Evolutionary conservation across 2,888 invertebrate species (phyloP).

Genomic region (Tortrix viridana): DNA sequence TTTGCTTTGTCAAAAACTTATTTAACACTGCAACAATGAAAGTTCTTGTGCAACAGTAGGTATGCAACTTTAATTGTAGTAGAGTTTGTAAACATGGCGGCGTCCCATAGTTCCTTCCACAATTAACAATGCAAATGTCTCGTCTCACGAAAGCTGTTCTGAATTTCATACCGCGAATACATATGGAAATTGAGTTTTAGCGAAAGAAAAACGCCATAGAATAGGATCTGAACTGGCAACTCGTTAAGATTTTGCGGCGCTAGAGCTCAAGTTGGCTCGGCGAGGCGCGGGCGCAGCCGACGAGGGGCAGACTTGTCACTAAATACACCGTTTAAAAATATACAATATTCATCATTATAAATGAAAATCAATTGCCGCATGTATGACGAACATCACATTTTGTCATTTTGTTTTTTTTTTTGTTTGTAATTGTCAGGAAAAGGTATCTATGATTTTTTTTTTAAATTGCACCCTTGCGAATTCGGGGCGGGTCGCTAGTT

Average conservation of each 20-base stretch:
- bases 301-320: slow-evolving; percentile 6
- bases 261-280: slow-evolving; percentile 29
- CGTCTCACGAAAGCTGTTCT: slow-evolving; percentile 67
- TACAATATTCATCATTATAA: too few species aligned
- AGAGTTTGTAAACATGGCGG: slow-evolving; percentile 34
- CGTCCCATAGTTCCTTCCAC: slow-evolving; percentile 53
- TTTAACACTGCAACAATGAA: slow-evolving; percentile 35
- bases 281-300: slow-evolving; percentile 5
- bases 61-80: slow-evolving; percentile 34
- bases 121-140: slow-evolving; percentile 82
- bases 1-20: slow-evolving; percentile 35
- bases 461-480: too few species aligned
- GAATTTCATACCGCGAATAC: slow-evolving; percentile 77
- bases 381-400: too few species aligned
- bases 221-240: slow-evolving; percentile 50
- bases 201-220: slow-evolving; percentile 66
- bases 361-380: too few species aligned
- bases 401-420: too few species aligned
- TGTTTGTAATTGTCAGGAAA: too few species aligned
- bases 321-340: too few species aligned
- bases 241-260: slow-evolving; percentile 54
- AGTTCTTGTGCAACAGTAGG: slow-evolving; percentile 29
- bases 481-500: too few species aligned
- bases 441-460: too few species aligned
- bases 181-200: slow-evolving; percentile 73